Conservation (phyloP, 2,888 invertebrate genomes). For the Lordiphosa fenestrarum region DNA sequence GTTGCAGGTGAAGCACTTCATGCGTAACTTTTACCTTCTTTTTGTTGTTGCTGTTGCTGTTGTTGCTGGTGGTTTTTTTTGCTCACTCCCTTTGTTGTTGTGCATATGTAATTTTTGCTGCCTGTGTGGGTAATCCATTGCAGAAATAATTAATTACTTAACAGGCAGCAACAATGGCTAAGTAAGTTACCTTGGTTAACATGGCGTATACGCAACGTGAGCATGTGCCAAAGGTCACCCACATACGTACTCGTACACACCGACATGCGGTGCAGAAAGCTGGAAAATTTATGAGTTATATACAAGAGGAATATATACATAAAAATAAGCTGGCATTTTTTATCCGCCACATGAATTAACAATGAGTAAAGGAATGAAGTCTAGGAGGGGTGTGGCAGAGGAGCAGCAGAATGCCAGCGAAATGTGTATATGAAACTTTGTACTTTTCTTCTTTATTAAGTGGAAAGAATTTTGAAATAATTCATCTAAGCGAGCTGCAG, state of each 20-base stretch:
- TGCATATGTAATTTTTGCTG: conserved; percentile 31
- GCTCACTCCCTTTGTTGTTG: conserved; percentile 3
- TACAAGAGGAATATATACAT: conserved; percentile 16
- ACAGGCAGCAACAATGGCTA: conserved; percentile 22
- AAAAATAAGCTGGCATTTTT: conserved; percentile 8
- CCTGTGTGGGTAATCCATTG: conserved; percentile 30
- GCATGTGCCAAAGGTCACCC: conserved; percentile 18
- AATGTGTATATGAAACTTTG: too few relatives aligned
- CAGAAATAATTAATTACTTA: conserved; percentile 46
- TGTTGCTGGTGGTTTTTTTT: conserved; percentile 2
- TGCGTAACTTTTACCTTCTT: conserved; percentile 15
- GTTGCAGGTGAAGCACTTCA: conserved; percentile 17
- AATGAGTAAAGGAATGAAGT: conserved; percentile 1
- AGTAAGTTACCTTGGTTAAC: conserved; percentile 28
- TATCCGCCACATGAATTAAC: conserved; percentile 5
- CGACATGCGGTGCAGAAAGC: conserved; percentile 22
- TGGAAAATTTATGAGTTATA: conserved; percentile 39
- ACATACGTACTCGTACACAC: too few relatives aligned
- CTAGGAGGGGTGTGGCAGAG: too few relatives aligned
- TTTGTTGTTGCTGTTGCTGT: conserved; percentile 13
- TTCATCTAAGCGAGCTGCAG: too few relatives aligned
- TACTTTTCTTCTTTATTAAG: too few relatives aligned
- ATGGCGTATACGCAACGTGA: conserved; percentile 33
- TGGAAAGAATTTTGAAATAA: too few relatives aligned
- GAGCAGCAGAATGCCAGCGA: too few relatives aligned